phyloP scores from a whole-genome alignment of 2,113 vertebrate species.

The Upupa epops region DNA sequence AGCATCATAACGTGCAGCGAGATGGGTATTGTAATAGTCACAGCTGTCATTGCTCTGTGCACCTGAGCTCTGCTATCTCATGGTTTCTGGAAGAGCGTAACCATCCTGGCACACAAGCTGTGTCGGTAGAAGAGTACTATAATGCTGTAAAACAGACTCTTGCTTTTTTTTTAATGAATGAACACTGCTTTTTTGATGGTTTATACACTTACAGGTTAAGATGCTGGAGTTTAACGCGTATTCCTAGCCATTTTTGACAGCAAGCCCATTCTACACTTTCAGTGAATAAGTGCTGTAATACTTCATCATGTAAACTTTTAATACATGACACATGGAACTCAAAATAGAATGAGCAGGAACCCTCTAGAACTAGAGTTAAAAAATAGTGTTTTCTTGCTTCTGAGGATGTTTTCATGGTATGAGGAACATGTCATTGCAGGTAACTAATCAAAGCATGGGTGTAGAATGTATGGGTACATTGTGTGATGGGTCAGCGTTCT shows the following conservation, averaged over 20 bases:
- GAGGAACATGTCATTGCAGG: neutral
- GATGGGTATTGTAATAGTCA: neutral
- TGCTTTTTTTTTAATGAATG: neutral
- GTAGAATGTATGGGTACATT: neutral
- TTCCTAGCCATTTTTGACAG: neutral
- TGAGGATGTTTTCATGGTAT: neutral
- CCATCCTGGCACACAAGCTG: neutral
- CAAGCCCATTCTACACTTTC: neutral
- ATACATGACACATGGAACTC: neutral
- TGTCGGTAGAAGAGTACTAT: neutral
- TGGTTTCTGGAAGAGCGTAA: neutral
- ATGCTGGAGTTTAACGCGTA: neutral
- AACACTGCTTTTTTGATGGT: neutral
- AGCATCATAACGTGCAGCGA: accelerated
- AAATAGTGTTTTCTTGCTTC: neutral
- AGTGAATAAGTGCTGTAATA: neutral
- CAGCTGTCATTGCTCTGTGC: neutral
- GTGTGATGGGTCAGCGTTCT: neutral
- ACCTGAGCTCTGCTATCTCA: neutral
- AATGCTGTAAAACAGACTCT: neutral
- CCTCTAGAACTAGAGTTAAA: neutral
- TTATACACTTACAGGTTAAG: neutral
- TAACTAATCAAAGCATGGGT: neutral
- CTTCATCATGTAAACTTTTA: neutral
- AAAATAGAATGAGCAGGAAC: neutral